Evolutionary conservation across 2,113 vertebrate species (phyloP).

Genomic region (Raja brachyura): DNA sequence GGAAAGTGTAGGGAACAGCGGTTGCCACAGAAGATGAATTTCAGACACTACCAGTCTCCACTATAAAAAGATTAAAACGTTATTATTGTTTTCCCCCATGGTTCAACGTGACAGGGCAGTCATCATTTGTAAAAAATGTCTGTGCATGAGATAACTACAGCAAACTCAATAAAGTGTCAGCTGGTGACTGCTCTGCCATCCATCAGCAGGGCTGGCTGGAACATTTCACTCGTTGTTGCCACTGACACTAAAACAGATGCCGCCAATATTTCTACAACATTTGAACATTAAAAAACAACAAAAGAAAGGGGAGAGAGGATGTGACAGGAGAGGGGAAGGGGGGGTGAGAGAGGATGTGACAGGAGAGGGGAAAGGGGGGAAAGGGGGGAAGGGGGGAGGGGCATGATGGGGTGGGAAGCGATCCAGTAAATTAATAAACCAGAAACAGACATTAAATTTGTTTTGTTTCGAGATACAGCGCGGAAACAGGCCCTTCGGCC

Average conservation of each 20-base stretch:
- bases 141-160: conserved; percentile 93
- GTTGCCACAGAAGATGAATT: conserved; percentile 78
- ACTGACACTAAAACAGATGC: conserved; percentile 99
- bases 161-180: conserved; percentile 99
- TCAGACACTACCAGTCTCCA: conserved; percentile 71
- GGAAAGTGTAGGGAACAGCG: conserved; percentile 62
- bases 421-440: too few species aligned
- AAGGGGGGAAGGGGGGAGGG: neutral
- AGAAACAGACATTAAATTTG: too few species aligned
- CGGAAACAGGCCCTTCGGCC: too few species aligned
- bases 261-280: conserved; percentile 77
- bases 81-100: conserved; percentile 60
- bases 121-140: conserved; percentile 86
- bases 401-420: too few species aligned
- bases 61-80: conserved; percentile 76
- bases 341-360: too few species aligned
- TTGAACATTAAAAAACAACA: conserved; percentile 39
- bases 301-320: neutral
- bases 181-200: conserved; percentile 76
- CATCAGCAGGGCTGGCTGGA: conserved; percentile 86
- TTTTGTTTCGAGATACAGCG: too few species aligned
- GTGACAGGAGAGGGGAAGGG: neutral
- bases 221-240: conserved; percentile 72
- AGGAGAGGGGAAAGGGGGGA: neutral
- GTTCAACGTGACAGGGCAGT: conserved; percentile 70